Evolutionary conservation across 2,113 vertebrate species (phyloP).

Genomic region (Balaeniceps rex): DNA sequence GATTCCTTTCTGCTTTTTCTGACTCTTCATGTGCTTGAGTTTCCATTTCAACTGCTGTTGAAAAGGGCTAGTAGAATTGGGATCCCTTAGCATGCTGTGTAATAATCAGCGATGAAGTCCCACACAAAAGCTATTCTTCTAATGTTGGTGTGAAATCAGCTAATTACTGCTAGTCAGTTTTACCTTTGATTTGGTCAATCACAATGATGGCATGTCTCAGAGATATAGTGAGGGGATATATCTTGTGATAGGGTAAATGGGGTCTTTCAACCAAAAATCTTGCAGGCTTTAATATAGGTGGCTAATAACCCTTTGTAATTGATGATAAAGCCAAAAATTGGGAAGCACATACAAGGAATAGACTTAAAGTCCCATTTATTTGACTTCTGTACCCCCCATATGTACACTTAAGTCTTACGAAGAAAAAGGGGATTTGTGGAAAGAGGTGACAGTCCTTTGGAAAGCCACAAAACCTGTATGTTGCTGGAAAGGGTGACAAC

Average conservation of each 20-base stretch:
- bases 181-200: background rate
- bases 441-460: background rate
- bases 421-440: background rate
- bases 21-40: background rate
- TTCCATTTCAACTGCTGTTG: background rate
- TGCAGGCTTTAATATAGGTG: background rate
- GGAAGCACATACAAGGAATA: background rate
- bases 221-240: background rate
- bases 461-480: background rate
- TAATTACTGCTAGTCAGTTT: background rate
- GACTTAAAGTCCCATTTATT: background rate
- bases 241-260: background rate
- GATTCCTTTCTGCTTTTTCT: background rate
- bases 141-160: background rate
- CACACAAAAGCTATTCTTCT: background rate
- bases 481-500: background rate
- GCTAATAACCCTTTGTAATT: background rate
- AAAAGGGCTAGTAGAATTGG: background rate
- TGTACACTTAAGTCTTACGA: background rate
- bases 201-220: background rate
- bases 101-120: background rate
- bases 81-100: background rate
- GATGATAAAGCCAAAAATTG: background rate
- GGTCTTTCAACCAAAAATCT: background rate
- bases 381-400: background rate